phyloP scores from a whole-genome alignment of 2,888 invertebrate genomes.

The Cryptophagus acutangulus region DNA sequence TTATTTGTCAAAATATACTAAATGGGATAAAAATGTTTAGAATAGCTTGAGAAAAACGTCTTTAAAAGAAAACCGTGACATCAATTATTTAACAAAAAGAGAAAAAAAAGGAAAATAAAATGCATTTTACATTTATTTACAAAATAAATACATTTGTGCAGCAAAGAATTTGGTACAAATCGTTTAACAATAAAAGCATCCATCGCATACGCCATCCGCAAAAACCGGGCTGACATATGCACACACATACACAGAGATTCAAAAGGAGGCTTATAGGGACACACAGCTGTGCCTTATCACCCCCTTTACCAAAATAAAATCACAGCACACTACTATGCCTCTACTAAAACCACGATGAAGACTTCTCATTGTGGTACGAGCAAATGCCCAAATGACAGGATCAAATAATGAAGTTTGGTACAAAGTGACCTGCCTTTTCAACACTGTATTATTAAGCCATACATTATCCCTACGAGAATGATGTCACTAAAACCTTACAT shows the following conservation, averaged over 20 bases:
- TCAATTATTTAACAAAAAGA: constrained; percentile 31
- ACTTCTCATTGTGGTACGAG: too few relatives aligned
- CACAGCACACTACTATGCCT: constrained; percentile 24
- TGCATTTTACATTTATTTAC: constrained; percentile 37
- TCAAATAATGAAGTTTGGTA: constrained; percentile 49
- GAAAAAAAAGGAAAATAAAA: constrained; percentile 22
- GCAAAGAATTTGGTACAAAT: constrained; percentile 40
- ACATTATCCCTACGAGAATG: constrained; percentile 47
- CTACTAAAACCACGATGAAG: too few relatives aligned
- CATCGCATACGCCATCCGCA: constrained; percentile 40
- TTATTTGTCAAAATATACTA: neutral
- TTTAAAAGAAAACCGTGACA: constrained; percentile 31
- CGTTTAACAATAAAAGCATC: constrained; percentile 38
- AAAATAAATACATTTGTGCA: constrained; percentile 35
- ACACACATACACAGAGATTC: constrained; percentile 37
- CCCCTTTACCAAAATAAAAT: constrained; percentile 37
- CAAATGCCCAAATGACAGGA: constrained; percentile 43
- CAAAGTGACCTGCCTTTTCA: constrained; percentile 51
- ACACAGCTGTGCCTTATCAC: constrained; percentile 45
- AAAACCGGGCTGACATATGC: constrained; percentile 46
- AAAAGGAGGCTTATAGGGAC: constrained; percentile 43
- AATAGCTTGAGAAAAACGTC: neutral
- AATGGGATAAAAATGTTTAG: neutral
- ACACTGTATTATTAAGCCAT: constrained; percentile 50
- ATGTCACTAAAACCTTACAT: constrained; percentile 43